Evolutionary conservation across 2,113 vertebrate genomes (phyloP), one percentile per base, ranked within the genome.

Genomic region (Natator depressus): DNA sequence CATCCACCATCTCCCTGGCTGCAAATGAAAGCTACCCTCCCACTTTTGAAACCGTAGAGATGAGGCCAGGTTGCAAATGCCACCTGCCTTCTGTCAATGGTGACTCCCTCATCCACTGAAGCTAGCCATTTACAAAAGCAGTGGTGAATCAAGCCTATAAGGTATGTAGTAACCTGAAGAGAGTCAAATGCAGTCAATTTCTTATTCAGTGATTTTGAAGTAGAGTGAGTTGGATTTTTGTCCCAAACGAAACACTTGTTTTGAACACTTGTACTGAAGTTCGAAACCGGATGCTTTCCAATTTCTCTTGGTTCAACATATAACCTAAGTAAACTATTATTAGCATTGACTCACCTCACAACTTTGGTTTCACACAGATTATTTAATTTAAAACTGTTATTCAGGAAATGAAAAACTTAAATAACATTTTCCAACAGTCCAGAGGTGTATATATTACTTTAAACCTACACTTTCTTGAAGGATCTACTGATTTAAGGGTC

Each of bases 281-380:
- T 1, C 75, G 50, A 85, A 89, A 87, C 2, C 54, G 84, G 82
- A 85, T 91, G 88, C 38, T 87, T 51, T 83, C 12, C 50, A 80
- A 69, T 89, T 89, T 94, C 31, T 10, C 57, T 49, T 85, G 79
- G 72, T 84, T 89, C 92, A 83, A 83, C 62, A 16, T 47, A 46
- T 47, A 90, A 89, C 90, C 88, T 89, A 53, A 90, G 51, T 75
- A 93, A 72, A 95, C 86, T 93, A 93, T 65, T 42, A 89, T 47
- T 19, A 89, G 57, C 24, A 2, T 53, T 95, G 93, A 96, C 93
- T 91, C 95, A 91, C 42, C 93, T 91, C 95, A 91, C 42, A 92
- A 35, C 82, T 92, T 97, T 93, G 2, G 14, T 89, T 93, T 92
- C 65, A 90, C 3, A 0, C 2, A 3, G 51, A 3, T 82, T 88